Evolutionary conservation across 2,888 invertebrate species (phyloP), one percentile per base, ranked within the genome.

Genomic region (Anticlea derivata): DNA sequence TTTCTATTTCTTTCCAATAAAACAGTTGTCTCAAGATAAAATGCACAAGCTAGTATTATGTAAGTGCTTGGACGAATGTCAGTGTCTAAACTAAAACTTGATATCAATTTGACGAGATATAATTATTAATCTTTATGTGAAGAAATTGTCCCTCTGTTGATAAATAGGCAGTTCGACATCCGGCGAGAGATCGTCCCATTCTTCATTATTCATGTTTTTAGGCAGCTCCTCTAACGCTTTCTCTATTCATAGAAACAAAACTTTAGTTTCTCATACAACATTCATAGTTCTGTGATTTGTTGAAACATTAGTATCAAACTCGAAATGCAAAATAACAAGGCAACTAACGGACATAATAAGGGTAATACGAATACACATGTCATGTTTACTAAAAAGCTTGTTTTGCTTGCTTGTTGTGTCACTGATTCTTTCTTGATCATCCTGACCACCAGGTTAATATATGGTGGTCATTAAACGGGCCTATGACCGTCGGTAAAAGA

Each of bases 141-240:
- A 96, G 89, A 93, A 96, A 82, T 96, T 96, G 75, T 96, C 96
- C 75, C 96, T 93, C 83, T 96, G 96, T 83, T 97, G 96, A 77
- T 95, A 96, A 60, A 96, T 92, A 44, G 96, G 96, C 77, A 96
- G 91, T 76, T 96, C 94, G 46, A 95, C 94, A 66, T 94, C 93
- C 27, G 96, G 96, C 39, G 95, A 95, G 13, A 92, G 91, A 71
- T 95, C 95, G 47, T 95, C 95, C 65, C 94, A 93, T 49, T 95
- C 94, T 56, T 92, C 90, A 64, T 86, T 87, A 51, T 90, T 78
- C 52, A 89, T 83, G 64, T 93, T 91, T 53, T 91, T 83, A 48
- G 94, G 94, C 78, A 94, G 89, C 69, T 93, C 93, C 69, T 95
- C 94, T 84, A 96, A 91, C 73, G 96, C 96, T 92, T 95, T 95